Conservation (phyloP, 2,888 invertebrate genomes). For the Polietes domitor region DNA sequence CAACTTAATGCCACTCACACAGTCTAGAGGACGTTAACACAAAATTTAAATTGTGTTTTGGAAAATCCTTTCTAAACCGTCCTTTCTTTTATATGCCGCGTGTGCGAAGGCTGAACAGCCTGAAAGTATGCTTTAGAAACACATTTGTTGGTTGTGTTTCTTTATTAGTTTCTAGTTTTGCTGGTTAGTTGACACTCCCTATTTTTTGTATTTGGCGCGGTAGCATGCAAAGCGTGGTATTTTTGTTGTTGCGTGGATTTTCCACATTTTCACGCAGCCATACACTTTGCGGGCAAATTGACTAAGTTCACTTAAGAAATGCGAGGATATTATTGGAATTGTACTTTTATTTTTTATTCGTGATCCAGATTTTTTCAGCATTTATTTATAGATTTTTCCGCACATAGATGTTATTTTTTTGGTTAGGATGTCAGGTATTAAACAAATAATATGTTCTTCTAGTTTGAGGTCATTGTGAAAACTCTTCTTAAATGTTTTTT, state of each 20-base stretch:
- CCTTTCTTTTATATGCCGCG: conserved; percentile 1
- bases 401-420: no score
- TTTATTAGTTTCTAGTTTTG: conserved; percentile 13
- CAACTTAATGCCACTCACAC: conserved; percentile 28
- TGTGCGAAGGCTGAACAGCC: conserved; percentile 1
- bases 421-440: no score
- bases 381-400: no score
- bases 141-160: conserved; percentile 13
- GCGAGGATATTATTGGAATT: no score
- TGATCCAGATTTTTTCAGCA: no score
- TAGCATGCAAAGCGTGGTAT: neutral
- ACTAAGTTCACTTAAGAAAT: neutral
- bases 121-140: conserved; percentile 47
- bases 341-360: conserved; percentile 45
- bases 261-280: conserved; percentile 60
- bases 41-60: conserved; percentile 52
- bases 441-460: no score
- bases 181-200: conserved; percentile 56
- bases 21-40: conserved; percentile 40
- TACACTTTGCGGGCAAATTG: neutral
- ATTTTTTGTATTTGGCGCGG: neutral
- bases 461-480: no score
- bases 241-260: conserved; percentile 62
- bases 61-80: conserved; percentile 45
- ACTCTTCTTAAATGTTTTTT: no score